A percentile compares a stretch with the other conserved stretches of the same genome.
phyloP scores from a whole-genome alignment of 2,888 invertebrate genomes.

The Taphrorychus bicolor region DNA sequence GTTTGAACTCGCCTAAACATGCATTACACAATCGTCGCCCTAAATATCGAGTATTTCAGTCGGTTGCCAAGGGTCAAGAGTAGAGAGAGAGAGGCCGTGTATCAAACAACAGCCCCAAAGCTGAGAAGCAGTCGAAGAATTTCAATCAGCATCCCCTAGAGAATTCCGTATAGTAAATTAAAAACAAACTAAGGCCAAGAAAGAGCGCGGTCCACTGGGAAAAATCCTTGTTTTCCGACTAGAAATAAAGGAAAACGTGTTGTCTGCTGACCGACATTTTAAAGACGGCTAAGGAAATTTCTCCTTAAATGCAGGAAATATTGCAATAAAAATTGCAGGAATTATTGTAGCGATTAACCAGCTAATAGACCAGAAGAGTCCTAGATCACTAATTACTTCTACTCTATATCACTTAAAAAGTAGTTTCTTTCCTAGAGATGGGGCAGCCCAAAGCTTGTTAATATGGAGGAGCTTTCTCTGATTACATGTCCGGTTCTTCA shows the following conservation, averaged over 20 bases:
- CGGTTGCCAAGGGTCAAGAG: not conserved
- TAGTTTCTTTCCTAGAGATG: too few species aligned
- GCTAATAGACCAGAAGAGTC: too few species aligned
- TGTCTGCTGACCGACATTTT: not conserved
- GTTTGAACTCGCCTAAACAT: not conserved
- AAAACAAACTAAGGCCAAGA: not conserved
- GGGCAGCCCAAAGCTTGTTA: too few species aligned
- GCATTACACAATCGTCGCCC: not conserved
- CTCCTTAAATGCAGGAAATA: too few species aligned
- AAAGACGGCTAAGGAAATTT: too few species aligned
- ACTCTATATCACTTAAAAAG: too few species aligned
- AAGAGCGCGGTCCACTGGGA: not conserved
- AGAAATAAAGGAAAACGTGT: not conserved
- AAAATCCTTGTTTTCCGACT: not conserved
- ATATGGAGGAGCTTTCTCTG: too few species aligned
- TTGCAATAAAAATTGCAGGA: too few species aligned
- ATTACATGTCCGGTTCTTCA: too few species aligned
- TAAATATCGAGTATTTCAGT: not conserved
- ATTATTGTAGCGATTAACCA: too few species aligned
- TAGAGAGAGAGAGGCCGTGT: not conserved
- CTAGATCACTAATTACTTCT: too few species aligned
- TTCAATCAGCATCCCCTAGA: not conserved
- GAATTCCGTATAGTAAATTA: not conserved
- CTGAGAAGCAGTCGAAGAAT: not conserved
- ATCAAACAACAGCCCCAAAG: not conserved